Evolutionary conservation across 2,888 invertebrate genomes (phyloP).

Genomic region (Eupeodes latifasciatus): DNA sequence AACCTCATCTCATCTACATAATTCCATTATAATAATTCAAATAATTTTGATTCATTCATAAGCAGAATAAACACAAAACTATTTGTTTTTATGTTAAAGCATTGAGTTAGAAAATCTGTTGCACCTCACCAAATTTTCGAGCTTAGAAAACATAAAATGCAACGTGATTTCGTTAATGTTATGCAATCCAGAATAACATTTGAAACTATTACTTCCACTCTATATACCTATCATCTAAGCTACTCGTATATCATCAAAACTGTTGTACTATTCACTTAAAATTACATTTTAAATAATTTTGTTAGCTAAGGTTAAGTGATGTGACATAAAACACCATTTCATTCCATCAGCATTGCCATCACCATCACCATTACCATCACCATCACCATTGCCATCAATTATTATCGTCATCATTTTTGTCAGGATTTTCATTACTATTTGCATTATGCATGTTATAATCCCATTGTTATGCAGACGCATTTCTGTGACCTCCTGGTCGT

Average conservation of each 20-base stretch:
- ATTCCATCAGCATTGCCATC: conserved; percentile 15
- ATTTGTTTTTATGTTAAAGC: conserved; percentile 42
- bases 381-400: not conserved
- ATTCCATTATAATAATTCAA: conserved; percentile 2
- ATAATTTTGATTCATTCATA: conserved; percentile 15
- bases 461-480: conserved; percentile 64
- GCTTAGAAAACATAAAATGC: conserved; percentile 9
- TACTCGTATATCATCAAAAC: too few relatives aligned
- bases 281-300: conserved; percentile 53
- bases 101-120: conserved; percentile 24
- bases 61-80: conserved; percentile 17
- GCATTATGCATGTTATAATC: conserved; percentile 57
- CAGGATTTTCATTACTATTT: conserved; percentile 12
- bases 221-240: not conserved
- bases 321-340: conserved; percentile 18
- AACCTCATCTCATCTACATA: too few relatives aligned
- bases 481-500: conserved; percentile 37
- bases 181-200: conserved; percentile 20
- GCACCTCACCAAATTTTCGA: not conserved
- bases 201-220: not conserved
- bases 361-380: not conserved
- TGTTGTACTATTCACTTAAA: not conserved
- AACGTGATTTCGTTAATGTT: conserved; percentile 50
- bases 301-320: conserved; percentile 45
- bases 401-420: conserved; percentile 1